Evolutionary conservation across 1,140 invertebrate species (phyloP), one percentile per base, ranked within the genome.

Genomic region (Piezodorus guildinii): DNA sequence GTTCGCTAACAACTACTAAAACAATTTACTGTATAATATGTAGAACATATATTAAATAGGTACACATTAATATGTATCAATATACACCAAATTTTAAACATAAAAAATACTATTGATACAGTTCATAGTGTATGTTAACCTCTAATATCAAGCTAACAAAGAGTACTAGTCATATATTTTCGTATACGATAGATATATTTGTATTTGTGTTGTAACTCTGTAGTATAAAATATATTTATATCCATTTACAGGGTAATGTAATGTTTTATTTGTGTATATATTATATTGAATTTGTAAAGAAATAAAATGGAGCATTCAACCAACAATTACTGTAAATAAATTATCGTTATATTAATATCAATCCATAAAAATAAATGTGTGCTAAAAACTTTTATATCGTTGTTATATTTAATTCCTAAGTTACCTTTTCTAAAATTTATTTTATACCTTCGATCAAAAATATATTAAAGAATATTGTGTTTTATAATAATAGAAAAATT

Each of bases 151-250:
- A 10, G 17, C 23, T 23, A 21, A 23, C 52, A 56, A 56, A 56
- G 52, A 56, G 23, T 56, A 56, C 23, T 23, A 56, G 17, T 56
- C 52, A 23, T 56, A 56, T 56, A 56, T 56, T 56, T 56, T 56
- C 52, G 52, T 56, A 56, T 56, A 56, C 52, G 52, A 56, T 56
- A 56, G 52, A 56, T 56, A 25, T 56, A 56, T 56, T 56, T 56
- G 52, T 56, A 56, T 56, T 25, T 23, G 52, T 56, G 52, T 56
- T 56, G 52, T 56, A 56, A 56, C 23, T 56, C 52, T 25, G 17
- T 56, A 56, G 52, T 56, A 56, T 23, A 56, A 23, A 56, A 56
- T 23, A 56, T 23, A 49, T 49, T 23, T 56, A 23, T 56, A 56
- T 56, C 52, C 52, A 56, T 56, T 56, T 16, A 56, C 52, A 56